Conservation (phyloP, 23 tunicate species). For the Ciona savignyi region DNA sequence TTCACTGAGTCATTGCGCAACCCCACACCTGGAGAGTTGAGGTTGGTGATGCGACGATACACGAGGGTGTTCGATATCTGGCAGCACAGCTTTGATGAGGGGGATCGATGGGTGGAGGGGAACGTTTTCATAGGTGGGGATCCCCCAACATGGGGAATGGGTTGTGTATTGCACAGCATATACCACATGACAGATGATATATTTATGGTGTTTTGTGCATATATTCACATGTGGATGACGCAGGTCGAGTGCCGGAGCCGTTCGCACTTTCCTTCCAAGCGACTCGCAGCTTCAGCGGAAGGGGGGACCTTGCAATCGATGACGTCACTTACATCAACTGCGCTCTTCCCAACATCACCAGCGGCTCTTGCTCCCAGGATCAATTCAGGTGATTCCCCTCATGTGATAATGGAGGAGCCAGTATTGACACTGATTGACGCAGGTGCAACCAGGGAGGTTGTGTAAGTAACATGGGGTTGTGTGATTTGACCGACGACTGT, state of each 20-base stretch:
- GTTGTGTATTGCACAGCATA: neutral
- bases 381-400: conserved; percentile 27
- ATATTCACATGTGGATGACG: too few species aligned
- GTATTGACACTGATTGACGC: neutral
- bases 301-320: conserved; percentile 86
- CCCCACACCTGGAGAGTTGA: conserved; percentile 67
- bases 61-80: conserved; percentile 38
- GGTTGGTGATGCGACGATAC: conserved; percentile 34
- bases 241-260: conserved; percentile 53
- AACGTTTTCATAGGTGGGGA: conserved; percentile 77
- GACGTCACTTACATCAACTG: conserved; percentile 59
- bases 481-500: conserved; percentile 86
- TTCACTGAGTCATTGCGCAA: conserved; percentile 62
- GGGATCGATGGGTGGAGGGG: conserved; percentile 55
- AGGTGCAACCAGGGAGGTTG: conserved; percentile 81
- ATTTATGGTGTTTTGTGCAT: too few species aligned
- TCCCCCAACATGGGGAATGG: neutral
- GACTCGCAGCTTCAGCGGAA: conserved; percentile 59
- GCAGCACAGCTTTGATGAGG: conserved; percentile 67
- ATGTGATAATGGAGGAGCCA: neutral
- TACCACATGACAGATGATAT: too few species aligned
- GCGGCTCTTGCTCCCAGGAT: conserved; percentile 32
- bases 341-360: conserved; percentile 37
- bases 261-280: conserved; percentile 67
- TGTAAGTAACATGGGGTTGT: conserved; percentile 9